Percentiles rank a stretch among this genome's conserved stretches.
These are phyloP conservation scores for Drosophila subobscura DNA, from an alignment of 1,140 invertebrate genomes.

Conservation along the genomic window DNA sequence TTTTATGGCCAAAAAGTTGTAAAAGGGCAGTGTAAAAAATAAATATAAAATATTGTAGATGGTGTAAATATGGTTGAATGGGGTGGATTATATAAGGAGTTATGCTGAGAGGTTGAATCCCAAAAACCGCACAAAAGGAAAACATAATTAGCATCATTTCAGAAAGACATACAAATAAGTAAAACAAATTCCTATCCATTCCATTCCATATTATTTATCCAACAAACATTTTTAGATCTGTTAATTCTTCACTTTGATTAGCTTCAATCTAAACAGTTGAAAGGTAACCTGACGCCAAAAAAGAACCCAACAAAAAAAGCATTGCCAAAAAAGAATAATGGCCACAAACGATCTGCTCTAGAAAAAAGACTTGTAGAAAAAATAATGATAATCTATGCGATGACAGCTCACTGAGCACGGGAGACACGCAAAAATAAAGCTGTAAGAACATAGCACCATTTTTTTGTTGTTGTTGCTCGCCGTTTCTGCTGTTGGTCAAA, in stretches of 20 bases:
- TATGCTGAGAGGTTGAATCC: no score
- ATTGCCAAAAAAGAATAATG: conserved; percentile 6
- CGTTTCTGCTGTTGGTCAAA: conserved; percentile 44
- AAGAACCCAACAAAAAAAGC: conserved; percentile 11
- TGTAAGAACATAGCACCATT: conserved; percentile 44
- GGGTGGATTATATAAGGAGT: no score
- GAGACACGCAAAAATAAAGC: conserved; percentile 46
- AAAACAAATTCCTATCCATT: conserved; percentile 17
- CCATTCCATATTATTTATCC: conserved; percentile 22
- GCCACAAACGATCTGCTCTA: conserved; percentile 4
- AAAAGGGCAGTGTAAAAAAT: no score
- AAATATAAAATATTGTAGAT: no score
- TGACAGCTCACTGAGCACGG: conserved; percentile 61
- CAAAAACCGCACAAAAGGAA: no score
- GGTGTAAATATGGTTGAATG: no score
- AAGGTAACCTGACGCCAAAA: conserved; percentile 33
- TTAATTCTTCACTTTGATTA: conserved; percentile 46
- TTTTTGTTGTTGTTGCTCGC: background rate
- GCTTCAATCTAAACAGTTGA: conserved; percentile 36
- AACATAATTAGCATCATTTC: conserved; percentile 9
- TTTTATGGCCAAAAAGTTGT: background rate
- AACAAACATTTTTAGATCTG: conserved; percentile 41
- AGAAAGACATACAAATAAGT: conserved; percentile 1
- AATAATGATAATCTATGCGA: conserved; percentile 49
- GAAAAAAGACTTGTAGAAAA: conserved; percentile 3